Evolutionary conservation across 1,140 invertebrate genomes (phyloP), one percentile per base, ranked within the genome.

Genomic region (Batillaria attramentaria): DNA sequence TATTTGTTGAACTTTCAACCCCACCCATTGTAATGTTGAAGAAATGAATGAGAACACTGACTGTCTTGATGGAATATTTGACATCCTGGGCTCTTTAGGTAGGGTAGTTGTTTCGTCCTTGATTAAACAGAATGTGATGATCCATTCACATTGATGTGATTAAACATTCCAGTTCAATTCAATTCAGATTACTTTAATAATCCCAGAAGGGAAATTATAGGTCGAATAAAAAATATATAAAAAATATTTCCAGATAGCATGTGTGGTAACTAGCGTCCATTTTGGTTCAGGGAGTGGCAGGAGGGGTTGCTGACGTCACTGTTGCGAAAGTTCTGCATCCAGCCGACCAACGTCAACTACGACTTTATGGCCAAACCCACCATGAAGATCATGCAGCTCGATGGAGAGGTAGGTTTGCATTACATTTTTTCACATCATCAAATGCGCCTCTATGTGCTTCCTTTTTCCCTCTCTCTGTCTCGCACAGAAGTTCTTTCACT

Each of bases 361-460:
- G 78, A 81, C 42, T n/a, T 82, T 18, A 79, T 82, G n/a, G 72
- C 72, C 16, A 87, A 86, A 77, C 80, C 85, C 13, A 70, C 79
- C 1, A 87, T 90, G 85, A 89, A 89, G 76, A 86, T 90, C 39
- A 84, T 90, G 80, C 87, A 89, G 77, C 79, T 90, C 39, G 89
- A 90, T 82, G 89, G 89, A 70, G 85, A 90, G 83, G 88, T 90
- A 62, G 78, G 79, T 72, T 28, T 50, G 10, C 24, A 33, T 66
- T 77, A 62, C 42, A 31, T 65, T 65, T 73, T 39, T 39, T 18
- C 35, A 24, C n/a, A 6, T 16, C 31, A 18, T 8, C 31, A 18
- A 62, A n/a, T 6, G n/a, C 28, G 20, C 39, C 8, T 28, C 68
- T 2, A 31, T 46, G 39, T 46, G 41, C 66, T 72, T 35, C 83